These are phyloP conservation scores for Halcyon malimbica DNA, from an alignment of 2,113 vertebrate species.

Conservation along the genomic window DNA sequence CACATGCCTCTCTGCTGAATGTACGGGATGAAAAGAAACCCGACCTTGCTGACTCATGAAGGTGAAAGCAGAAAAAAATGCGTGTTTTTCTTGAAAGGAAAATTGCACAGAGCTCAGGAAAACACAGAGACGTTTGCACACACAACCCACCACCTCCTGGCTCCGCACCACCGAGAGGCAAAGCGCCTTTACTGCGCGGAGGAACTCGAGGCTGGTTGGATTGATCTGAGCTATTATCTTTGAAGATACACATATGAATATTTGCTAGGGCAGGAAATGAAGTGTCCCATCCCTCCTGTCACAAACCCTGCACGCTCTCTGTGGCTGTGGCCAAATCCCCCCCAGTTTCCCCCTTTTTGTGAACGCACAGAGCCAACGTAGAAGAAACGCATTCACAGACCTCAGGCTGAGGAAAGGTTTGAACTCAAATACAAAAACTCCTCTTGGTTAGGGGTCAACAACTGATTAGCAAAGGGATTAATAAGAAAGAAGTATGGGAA, in stretches of 20 bases:
- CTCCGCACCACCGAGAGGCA: neutral
- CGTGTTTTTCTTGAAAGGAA: neutral
- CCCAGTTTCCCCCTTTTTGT: neutral
- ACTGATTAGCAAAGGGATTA: neutral
- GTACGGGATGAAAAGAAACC: neutral
- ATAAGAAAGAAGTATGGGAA: neutral
- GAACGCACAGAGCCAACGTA: neutral
- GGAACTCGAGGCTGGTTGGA: neutral
- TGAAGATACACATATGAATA: rapidly evolving
- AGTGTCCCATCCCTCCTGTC: neutral
- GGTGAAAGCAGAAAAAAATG: neutral
- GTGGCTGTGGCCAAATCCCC: neutral
- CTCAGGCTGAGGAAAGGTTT: neutral
- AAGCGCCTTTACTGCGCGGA: rapidly evolving
- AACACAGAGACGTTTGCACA: neutral
- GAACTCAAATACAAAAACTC: neutral
- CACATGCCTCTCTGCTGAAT: neutral
- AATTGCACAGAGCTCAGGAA: neutral
- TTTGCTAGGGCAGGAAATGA: neutral
- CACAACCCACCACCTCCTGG: neutral
- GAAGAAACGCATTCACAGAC: rapidly evolving
- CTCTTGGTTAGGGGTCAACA: neutral
- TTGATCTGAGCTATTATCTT: neutral
- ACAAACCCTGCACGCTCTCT: rapidly evolving
- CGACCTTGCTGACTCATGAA: neutral